phyloP scores from a whole-genome alignment of 2,888 invertebrate species.

The Osmoderma eremita region DNA sequence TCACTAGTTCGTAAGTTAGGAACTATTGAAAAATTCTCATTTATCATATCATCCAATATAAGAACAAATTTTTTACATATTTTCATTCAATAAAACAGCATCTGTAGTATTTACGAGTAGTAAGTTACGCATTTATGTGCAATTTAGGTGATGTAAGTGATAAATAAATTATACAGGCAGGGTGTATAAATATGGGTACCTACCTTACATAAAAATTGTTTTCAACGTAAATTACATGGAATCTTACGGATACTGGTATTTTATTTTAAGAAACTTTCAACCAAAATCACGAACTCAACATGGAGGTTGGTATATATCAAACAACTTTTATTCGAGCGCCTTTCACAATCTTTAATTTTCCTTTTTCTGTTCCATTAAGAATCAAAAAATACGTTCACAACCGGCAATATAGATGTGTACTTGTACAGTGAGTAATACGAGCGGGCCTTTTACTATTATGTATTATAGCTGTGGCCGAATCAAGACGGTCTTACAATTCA shows the following conservation, averaged over 20 bases:
- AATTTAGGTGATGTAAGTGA: too few relatives aligned
- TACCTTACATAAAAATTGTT: conserved; percentile 4
- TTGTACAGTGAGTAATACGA: background rate
- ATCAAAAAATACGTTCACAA: conserved; percentile 8
- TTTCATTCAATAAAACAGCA: too few relatives aligned
- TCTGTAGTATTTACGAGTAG: too few relatives aligned
- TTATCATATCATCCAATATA: too few relatives aligned
- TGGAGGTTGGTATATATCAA: conserved; percentile 17
- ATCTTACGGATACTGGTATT: conserved; percentile 9
- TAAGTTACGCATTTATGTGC: too few relatives aligned
- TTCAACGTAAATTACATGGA: conserved; percentile 18
- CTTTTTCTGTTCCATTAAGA: conserved; percentile 30
- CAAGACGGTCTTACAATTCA: background rate
- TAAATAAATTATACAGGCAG: too few relatives aligned
- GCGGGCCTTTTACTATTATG: conserved; percentile 14
- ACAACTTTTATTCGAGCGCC: conserved; percentile 29
- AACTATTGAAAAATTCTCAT: too few relatives aligned
- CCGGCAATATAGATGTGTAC: background rate
- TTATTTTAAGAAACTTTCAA: conserved; percentile 29
- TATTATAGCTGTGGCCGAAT: background rate
- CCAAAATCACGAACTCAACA: conserved; percentile 7
- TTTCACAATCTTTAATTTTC: conserved; percentile 35
- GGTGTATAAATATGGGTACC: too few relatives aligned
- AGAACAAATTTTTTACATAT: too few relatives aligned
- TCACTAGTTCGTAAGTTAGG: too few relatives aligned